Evolutionary conservation across 2,888 invertebrate genomes (phyloP).

Genomic region (Harpalus rufipes): DNA sequence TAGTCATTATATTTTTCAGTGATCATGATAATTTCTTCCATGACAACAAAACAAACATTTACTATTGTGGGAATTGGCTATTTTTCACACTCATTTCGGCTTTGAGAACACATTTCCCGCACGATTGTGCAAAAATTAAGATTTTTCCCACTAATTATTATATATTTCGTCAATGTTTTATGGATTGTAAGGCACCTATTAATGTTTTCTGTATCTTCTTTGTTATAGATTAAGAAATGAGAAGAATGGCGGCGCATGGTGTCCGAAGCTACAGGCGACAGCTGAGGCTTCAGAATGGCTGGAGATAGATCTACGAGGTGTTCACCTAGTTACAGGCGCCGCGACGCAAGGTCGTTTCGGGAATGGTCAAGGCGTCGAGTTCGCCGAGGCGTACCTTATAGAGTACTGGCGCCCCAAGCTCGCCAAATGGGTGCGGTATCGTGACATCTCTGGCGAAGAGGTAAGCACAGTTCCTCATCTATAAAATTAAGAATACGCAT

Average conservation of each 20-base stretch:
- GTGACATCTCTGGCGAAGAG: conserved; percentile 85
- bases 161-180: too few relatives aligned
- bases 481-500: neutral
- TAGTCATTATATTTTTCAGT: too few relatives aligned
- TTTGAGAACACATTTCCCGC: too few relatives aligned
- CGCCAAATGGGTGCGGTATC: conserved; percentile 90
- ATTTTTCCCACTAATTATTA: too few relatives aligned
- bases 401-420: conserved; percentile 91
- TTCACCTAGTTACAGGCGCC: conserved; percentile 90
- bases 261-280: conserved; percentile 89
- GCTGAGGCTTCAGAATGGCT: conserved; percentile 88
- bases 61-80: too few relatives aligned
- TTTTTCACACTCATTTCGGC: too few relatives aligned
- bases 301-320: conserved; percentile 88
- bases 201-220: neutral
- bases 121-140: too few relatives aligned
- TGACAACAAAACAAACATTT: too few relatives aligned
- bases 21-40: too few relatives aligned
- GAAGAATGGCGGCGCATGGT: conserved; percentile 77
- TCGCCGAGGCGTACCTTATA: conserved; percentile 88
- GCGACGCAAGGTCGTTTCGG: conserved; percentile 94
- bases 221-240: conserved; percentile 39
- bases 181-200: too few relatives aligned
- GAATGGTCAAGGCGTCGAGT: conserved; percentile 94
- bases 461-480: conserved; percentile 76